These are phyloP conservation scores for Hydrocynus forskahlii DNA, from an alignment of 2,797 vertebrate species.

Conservation along the genomic window DNA sequence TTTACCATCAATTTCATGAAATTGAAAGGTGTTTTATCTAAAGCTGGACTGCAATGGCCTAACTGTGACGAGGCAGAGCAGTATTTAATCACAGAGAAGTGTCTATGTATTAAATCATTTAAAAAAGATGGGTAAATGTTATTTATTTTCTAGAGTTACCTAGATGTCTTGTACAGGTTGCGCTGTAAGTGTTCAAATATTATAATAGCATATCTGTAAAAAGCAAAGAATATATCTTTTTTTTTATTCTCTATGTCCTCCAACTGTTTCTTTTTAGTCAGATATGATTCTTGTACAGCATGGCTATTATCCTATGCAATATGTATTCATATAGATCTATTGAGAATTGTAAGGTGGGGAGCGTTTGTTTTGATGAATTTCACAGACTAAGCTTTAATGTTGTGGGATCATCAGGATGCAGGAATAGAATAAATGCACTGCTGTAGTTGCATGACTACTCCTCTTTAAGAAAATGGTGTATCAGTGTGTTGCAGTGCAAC, in stretches of 20 bases:
- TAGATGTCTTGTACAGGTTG: conserved; percentile 88
- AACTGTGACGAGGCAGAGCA: conserved; percentile 71
- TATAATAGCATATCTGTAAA: conserved; percentile 81
- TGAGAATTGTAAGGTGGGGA: conserved; percentile 81
- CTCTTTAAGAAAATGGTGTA: conserved; percentile 86
- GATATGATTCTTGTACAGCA: conserved; percentile 88
- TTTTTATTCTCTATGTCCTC: conserved; percentile 76
- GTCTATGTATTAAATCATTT: conserved; percentile 78
- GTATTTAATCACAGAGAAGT: conserved; percentile 81
- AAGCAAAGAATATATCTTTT: conserved; percentile 73
- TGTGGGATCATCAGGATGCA: conserved; percentile 87
- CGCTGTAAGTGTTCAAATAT: conserved; percentile 91
- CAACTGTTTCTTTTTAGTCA: conserved; percentile 81
- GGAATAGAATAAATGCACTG: conserved; percentile 85
- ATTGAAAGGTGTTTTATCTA: conserved; percentile 58
- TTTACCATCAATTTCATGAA: conserved; percentile 72
- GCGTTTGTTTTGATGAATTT: conserved; percentile 85
- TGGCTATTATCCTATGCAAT: conserved; percentile 99
- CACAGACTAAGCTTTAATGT: conserved; percentile 86
- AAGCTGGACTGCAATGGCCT: conserved; percentile 76
- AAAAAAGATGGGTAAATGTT: conserved; percentile 72
- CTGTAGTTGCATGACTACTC: conserved; percentile 96
- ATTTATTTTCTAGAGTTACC: conserved; percentile 82
- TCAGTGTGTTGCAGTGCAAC: conserved; percentile 88
- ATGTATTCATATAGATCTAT: conserved; percentile 88